Percentiles rank a stretch among this genome's conserved stretches.
Evolutionary conservation across 2,888 invertebrate species (phyloP).

Genomic region (Tiliacea aurago): DNA sequence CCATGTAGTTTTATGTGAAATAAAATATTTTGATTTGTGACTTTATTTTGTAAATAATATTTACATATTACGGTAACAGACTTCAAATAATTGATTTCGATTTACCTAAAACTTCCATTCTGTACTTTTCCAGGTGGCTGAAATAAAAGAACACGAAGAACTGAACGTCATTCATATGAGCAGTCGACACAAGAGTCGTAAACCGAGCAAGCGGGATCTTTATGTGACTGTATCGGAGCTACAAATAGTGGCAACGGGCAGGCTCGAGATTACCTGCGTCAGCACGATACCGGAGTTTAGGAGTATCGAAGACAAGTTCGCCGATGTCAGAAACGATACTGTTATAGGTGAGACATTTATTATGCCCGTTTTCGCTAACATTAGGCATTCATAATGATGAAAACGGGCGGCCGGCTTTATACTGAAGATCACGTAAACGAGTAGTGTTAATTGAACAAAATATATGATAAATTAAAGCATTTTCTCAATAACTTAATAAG

Average conservation of each 20-base stretch:
- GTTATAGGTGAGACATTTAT: slow-evolving; percentile 91
- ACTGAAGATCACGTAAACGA: too few species aligned
- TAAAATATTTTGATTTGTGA: too few species aligned
- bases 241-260: slow-evolving; percentile 92
- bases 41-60: too few species aligned
- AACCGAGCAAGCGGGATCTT: slow-evolving; percentile 91
- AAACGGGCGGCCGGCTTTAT: too few species aligned
- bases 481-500: too few species aligned
- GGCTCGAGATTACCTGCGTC: slow-evolving; percentile 94
- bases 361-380: background rate
- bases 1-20: too few species aligned
- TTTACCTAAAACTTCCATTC: background rate
- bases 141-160: slow-evolving; percentile 75
- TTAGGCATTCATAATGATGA: background rate
- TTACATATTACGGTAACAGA: too few species aligned
- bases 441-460: too few species aligned
- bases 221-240: slow-evolving; percentile 93
- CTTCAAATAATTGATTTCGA: too few species aligned
- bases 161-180: slow-evolving; percentile 75
- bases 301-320: slow-evolving; percentile 93
- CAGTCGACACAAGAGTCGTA: slow-evolving; percentile 83
- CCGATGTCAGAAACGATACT: slow-evolving; percentile 93
- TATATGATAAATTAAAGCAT: too few species aligned
- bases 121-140: slow-evolving; percentile 70
- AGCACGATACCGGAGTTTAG: slow-evolving; percentile 95